Evolutionary conservation across 2,888 invertebrate genomes (phyloP).

Genomic region (Megalurothrips usitatus): DNA sequence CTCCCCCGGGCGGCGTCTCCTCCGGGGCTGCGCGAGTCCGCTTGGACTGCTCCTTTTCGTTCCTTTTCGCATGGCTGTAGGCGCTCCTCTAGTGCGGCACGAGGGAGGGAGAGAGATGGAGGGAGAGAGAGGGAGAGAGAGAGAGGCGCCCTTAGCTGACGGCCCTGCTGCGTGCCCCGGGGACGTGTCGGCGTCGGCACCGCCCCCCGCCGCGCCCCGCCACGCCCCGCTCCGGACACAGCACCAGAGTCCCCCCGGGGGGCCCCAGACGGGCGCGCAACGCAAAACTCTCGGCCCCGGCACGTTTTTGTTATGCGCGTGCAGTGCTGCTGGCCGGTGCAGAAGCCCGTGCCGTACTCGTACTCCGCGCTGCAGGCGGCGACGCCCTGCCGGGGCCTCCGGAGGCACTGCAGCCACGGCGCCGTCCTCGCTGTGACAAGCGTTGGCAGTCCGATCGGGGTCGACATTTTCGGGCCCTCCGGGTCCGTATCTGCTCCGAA

Average conservation of each 20-base stretch:
- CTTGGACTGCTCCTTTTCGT: background rate
- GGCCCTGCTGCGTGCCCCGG: background rate
- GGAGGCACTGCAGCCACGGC: too few species aligned
- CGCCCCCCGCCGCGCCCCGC: conserved; percentile 17
- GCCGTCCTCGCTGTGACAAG: too few species aligned
- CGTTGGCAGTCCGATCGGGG: too few species aligned
- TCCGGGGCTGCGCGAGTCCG: too few species aligned
- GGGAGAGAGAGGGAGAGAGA: background rate
- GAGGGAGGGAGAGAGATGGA: background rate
- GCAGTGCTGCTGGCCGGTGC: background rate
- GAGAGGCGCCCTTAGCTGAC: background rate
- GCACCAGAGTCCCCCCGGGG: too few species aligned
- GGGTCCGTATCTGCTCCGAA: too few species aligned
- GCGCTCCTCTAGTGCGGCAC: background rate
- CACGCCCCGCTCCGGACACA: background rate
- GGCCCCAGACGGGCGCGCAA: background rate
- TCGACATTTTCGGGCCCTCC: too few species aligned
- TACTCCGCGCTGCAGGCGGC: background rate
- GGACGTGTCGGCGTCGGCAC: background rate
- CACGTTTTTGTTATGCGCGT: background rate
- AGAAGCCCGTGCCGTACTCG: background rate
- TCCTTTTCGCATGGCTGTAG: background rate
- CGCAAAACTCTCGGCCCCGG: background rate
- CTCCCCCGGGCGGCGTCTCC: too few species aligned
- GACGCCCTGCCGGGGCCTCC: too few species aligned